Evolutionary conservation across 2,797 vertebrate species (phyloP).

Genomic region (Acrossocheilus fasciatus): DNA sequence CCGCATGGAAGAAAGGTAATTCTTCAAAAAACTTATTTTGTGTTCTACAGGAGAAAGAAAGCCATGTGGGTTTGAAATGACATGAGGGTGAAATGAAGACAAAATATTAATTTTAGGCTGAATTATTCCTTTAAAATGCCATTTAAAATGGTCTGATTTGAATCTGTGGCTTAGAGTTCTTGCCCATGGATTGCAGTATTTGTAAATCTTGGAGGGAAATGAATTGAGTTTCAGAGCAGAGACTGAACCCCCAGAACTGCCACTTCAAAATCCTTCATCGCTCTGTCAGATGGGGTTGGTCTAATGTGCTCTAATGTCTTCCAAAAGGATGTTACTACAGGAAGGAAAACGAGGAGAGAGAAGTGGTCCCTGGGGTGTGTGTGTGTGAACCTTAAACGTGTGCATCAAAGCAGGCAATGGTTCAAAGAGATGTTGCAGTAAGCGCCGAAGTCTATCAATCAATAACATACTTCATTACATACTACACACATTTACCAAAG

Average conservation of each 20-base stretch:
- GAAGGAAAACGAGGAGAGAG: constrained; percentile 57
- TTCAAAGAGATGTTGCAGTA: constrained; percentile 62
- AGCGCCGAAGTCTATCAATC: constrained; percentile 38
- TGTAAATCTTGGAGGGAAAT: constrained; percentile 23
- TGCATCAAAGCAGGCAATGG: constrained; percentile 38
- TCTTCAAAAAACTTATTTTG: neutral
- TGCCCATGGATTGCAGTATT: neutral
- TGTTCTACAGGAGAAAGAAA: neutral
- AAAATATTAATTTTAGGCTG: neutral
- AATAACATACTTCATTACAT: constrained; percentile 14
- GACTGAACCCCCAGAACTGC: constrained; percentile 28
- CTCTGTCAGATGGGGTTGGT: constrained; percentile 35
- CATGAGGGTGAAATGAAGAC: neutral
- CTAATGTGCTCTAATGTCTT: constrained; percentile 43
- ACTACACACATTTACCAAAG: constrained; percentile 1
- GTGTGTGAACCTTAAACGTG: constrained; percentile 17
- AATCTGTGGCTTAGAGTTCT: neutral
- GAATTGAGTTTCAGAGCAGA: constrained; percentile 23
- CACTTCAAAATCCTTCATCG: constrained; percentile 49
- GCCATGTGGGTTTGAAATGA: neutral
- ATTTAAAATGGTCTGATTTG: constrained; percentile 2
- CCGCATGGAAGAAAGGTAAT: neutral
- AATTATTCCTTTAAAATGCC: neutral
- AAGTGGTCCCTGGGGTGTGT: constrained; percentile 43
- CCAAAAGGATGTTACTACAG: constrained; percentile 57